Conservation (phyloP, 2,113 vertebrate species). For the Caracal caracal region DNA sequence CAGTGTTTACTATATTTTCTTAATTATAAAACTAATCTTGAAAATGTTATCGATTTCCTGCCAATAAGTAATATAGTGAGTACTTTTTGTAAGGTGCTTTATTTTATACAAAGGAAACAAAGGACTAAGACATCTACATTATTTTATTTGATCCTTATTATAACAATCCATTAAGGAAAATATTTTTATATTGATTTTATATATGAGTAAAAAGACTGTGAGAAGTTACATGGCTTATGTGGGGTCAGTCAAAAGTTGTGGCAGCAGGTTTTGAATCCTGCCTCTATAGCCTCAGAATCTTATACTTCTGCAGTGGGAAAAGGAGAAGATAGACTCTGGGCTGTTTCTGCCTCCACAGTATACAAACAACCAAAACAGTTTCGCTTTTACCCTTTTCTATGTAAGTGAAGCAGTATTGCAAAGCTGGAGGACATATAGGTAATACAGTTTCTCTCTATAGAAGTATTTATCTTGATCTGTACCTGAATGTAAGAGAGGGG, state of each 20-base stretch:
- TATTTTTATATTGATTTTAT: conserved; percentile 5
- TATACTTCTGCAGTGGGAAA: background rate
- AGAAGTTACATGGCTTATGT: background rate
- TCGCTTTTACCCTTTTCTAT: background rate
- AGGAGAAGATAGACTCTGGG: background rate
- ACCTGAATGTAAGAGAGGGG: background rate
- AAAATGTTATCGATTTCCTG: background rate
- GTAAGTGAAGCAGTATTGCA: background rate
- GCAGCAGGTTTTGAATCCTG: background rate
- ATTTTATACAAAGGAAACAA: background rate
- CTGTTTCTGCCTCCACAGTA: background rate
- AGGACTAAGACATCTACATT: background rate
- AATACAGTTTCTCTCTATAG: background rate
- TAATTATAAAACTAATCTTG: background rate
- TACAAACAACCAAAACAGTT: background rate
- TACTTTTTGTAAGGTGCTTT: background rate
- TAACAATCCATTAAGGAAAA: background rate
- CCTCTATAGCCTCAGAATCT: background rate
- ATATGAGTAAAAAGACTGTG: conserved; percentile 34
- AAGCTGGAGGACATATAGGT: background rate
- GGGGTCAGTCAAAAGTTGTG: background rate
- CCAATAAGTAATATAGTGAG: background rate
- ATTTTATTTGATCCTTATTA: conserved; percentile 33
- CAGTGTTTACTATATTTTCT: conserved; percentile 22
- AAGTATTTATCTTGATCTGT: background rate